These are phyloP conservation scores for Stramonita haemastoma DNA, from an alignment of 2,888 invertebrate species.

Conservation along the genomic window DNA sequence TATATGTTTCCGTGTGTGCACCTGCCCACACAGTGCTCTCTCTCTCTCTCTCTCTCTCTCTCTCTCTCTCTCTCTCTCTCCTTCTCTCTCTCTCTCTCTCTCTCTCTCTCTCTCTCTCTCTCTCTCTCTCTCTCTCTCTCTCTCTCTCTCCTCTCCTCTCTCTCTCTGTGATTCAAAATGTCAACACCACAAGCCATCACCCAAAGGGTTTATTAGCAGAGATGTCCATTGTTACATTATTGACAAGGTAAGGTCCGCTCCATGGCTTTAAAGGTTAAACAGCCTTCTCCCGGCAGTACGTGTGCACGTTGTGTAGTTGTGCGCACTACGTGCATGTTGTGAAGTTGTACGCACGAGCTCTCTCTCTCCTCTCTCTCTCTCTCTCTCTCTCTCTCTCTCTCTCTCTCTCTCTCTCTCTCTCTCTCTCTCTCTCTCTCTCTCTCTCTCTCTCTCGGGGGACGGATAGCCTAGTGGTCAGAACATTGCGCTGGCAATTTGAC, in stretches of 20 bases:
- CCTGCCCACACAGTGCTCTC: no score
- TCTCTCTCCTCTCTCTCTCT: no score
- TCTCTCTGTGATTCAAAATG: background rate
- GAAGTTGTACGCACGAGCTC: no score
- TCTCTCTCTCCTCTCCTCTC: background rate
- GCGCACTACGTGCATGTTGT: background rate
- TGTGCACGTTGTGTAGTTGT: background rate
- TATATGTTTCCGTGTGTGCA: no score
- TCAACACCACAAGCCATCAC: background rate
- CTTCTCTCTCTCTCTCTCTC: background rate
- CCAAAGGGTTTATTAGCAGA: no score
- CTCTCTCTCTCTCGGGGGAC: no score
- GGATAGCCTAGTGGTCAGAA: no score
- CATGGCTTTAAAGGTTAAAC: background rate
- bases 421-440: no score
- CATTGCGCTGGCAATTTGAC: no score
- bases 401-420: no score
- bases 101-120: background rate
- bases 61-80: background rate
- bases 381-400: no score
- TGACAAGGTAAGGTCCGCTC: background rate
- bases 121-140: background rate
- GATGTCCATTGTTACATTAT: background rate
- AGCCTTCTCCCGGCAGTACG: background rate
- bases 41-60: background rate